Conservation (phyloP, 2,888 invertebrate species). For the Synanthedon formicaeformis region DNA sequence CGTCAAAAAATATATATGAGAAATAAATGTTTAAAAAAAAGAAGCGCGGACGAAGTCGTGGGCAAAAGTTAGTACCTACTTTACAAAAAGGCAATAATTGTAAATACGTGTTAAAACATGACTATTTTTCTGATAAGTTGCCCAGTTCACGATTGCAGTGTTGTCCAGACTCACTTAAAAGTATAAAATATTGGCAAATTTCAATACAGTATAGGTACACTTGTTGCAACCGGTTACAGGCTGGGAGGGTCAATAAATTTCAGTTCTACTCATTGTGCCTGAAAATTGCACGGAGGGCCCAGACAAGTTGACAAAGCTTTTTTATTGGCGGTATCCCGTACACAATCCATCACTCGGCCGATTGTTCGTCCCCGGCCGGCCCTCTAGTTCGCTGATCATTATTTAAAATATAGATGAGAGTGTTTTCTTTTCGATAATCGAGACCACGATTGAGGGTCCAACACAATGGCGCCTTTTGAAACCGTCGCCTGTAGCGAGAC, state of each 20-base stretch:
- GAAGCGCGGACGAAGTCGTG: too few relatives aligned
- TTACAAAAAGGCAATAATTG: too few relatives aligned
- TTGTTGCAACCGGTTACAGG: too few relatives aligned
- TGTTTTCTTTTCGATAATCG: constrained; percentile 71
- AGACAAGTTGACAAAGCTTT: constrained; percentile 38
- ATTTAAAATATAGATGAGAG: constrained; percentile 70
- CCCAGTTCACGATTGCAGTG: too few relatives aligned
- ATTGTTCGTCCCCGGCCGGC: constrained; percentile 37
- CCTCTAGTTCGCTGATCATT: constrained; percentile 54
- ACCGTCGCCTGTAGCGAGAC: constrained; percentile 44
- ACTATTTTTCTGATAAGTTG: too few relatives aligned
- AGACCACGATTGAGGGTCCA: constrained; percentile 60
- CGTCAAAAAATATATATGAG: too few relatives aligned
- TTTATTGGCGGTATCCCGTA: constrained; percentile 46
- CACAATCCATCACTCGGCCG: constrained; percentile 55
- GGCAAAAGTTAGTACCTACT: too few relatives aligned
- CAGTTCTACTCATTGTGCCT: constrained; percentile 6
- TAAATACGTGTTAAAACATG: too few relatives aligned
- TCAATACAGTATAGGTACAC: too few relatives aligned
- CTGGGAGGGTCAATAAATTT: neutral
- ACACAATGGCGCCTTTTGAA: constrained; percentile 56
- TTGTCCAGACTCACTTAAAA: too few relatives aligned
- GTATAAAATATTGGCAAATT: too few relatives aligned
- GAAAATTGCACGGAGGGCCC: constrained; percentile 24
- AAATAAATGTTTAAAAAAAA: too few relatives aligned